These are phyloP conservation scores for Orchesellides sinensis DNA, from an alignment of 2,888 invertebrate species.

Conservation along the genomic window DNA sequence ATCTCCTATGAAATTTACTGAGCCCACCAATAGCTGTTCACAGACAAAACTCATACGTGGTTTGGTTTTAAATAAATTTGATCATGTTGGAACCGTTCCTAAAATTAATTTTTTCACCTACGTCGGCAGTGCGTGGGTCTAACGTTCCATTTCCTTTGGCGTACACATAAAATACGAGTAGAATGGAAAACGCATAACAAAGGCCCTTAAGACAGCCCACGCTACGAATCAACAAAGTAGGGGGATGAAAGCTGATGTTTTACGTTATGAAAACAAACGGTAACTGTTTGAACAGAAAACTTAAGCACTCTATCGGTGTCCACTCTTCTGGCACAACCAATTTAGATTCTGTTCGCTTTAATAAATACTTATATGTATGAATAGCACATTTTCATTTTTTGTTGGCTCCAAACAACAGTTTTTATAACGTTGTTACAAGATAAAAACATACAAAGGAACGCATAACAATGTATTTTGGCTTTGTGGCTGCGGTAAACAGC, in stretches of 20 bases:
- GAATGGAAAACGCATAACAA: too few species aligned
- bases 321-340: slow-evolving; percentile 33
- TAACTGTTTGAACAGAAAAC: neutral
- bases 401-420: neutral
- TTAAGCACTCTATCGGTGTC: neutral
- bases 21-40: too few species aligned
- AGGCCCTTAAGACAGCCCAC: too few species aligned
- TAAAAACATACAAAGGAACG: neutral
- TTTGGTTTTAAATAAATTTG: too few species aligned
- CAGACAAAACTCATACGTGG: too few species aligned
- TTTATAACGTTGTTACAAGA: neutral
- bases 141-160: too few species aligned
- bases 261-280: slow-evolving; percentile 19
- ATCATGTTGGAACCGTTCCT: too few species aligned
- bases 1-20: too few species aligned
- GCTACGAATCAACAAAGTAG: neutral
- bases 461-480: slow-evolving; percentile 30
- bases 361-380: slow-evolving; percentile 38
- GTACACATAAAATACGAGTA: neutral
- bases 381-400: neutral
- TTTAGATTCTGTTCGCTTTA: slow-evolving; percentile 44
- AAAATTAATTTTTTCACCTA: too few species aligned
- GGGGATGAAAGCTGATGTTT: slow-evolving; percentile 44
- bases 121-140: too few species aligned
- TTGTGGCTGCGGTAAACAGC: slow-evolving; percentile 6